Evolutionary conservation across 2,797 vertebrate species (phyloP).

Genomic region (Nannoperca obscura): DNA sequence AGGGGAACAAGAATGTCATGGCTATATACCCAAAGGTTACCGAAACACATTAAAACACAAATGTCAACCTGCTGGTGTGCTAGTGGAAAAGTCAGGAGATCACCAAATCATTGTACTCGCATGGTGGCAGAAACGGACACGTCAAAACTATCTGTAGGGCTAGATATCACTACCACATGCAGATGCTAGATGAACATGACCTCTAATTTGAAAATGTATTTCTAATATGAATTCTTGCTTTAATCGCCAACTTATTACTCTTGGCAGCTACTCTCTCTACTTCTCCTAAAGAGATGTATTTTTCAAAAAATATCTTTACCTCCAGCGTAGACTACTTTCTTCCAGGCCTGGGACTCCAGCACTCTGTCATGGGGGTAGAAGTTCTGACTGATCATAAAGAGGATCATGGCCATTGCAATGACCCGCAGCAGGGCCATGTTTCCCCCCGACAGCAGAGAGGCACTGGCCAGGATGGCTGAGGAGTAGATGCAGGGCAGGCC

Average conservation of each 20-base stretch:
- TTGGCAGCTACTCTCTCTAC: neutral
- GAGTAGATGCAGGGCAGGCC: slow-evolving; percentile 94
- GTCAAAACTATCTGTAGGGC: neutral
- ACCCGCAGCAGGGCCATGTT: slow-evolving; percentile 84
- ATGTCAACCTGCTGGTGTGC: no score
- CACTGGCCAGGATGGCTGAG: slow-evolving; percentile 89
- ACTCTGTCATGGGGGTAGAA: slow-evolving; percentile 94
- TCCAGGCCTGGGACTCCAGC: slow-evolving; percentile 95
- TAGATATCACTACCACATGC: neutral
- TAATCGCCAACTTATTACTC: neutral
- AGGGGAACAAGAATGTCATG: no score
- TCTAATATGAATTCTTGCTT: neutral
- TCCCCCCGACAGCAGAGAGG: slow-evolving; percentile 87
- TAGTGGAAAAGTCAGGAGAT: neutral
- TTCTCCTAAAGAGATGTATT: neutral
- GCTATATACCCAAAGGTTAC: no score
- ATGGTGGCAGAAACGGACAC: neutral
- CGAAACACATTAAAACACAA: neutral
- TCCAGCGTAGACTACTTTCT: slow-evolving; percentile 92
- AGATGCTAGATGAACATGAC: slow-evolving; percentile 3
- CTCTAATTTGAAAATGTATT: neutral
- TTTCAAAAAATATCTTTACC: slow-evolving; percentile 75
- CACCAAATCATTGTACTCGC: neutral
- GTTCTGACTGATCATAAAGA: slow-evolving; percentile 92
- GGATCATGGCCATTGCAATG: slow-evolving; percentile 88